Base-by-base conservation (phyloP, 2,888 invertebrate genomes). In the Amiota minor region DNA sequence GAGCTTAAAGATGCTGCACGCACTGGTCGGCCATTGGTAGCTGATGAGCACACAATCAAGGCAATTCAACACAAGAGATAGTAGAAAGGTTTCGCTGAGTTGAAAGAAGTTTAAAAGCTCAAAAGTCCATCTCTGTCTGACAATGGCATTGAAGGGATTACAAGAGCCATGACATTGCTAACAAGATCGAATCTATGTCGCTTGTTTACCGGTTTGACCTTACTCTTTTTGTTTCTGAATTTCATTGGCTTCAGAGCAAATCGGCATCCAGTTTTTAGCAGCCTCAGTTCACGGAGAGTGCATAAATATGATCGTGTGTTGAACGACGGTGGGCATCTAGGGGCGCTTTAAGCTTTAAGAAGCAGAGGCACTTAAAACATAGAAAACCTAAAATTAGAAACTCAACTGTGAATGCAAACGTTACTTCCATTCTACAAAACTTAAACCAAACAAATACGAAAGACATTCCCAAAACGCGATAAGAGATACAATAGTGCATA, bases 371-470 rank as follows among this genome's bases (percentile, higher is more conserved):
- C 35, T 35, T 35, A 6, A 35, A 35, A 35, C n/a, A n/a, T 87
- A 85, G 11, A 77, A 86, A 72, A 81, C 82, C 70, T 82, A 71
- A 23, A 64, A 74, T 62, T 45, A 74, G 80, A 77, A 76, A 83
- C 78, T 77, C 77, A 81, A 77, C 87, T 86, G 86, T 87, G 81
- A 86, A 79, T 78, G 23, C 49, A 79, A 85, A 86, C 75, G 78
- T 76, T 78, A 80, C 85, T 83, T 84, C 86, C 81, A 86, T 83
- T 82, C 79, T 84, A 86, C 82, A 85, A 83, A 86, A 86, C 86
- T 86, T 83, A 79, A 72, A 73, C 74, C 77, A 77, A 72, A 77
- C 76, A 71, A 76, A 81, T 65, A 65, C 16, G 11, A 65, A 75
- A 35, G 73, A 75, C 62, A 75, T 67, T 50, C 9, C 23, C 49